phyloP scores from a whole-genome alignment of 2,888 invertebrate genomes.

The Philereme transversata region DNA sequence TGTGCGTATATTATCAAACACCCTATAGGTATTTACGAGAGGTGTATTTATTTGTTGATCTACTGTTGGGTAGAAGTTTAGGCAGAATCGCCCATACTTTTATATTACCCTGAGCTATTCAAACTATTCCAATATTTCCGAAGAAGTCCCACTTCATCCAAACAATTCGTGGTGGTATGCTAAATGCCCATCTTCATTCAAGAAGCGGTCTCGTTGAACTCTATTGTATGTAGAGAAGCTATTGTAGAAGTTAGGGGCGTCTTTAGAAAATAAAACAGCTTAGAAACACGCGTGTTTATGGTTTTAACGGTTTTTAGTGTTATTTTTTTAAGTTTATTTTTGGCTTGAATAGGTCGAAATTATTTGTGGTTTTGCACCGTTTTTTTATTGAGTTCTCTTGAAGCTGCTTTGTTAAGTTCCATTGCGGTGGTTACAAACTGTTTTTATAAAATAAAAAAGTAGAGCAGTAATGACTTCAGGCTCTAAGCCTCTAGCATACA shows the following conservation, averaged over 20 bases:
- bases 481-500: constrained; percentile 5
- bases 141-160: constrained; percentile 1
- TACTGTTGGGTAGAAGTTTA: no score
- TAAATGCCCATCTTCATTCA: constrained; percentile 26
- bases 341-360: neutral
- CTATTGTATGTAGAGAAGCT: constrained; percentile 48
- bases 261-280: constrained; percentile 19
- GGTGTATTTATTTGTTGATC: no score
- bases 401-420: no score
- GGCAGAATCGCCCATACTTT: no score
- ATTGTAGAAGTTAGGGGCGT: constrained; percentile 31
- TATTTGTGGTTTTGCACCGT: neutral
- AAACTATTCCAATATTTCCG: neutral
- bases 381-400: neutral
- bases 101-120: neutral
- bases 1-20: no score
- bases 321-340: neutral
- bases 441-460: neutral
- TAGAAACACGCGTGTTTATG: constrained; percentile 3
- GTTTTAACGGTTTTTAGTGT: constrained; percentile 5
- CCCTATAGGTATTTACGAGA: no score
- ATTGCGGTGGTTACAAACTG: neutral
- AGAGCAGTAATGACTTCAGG: neutral
- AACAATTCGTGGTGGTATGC: constrained; percentile 14
- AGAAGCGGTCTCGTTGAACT: constrained; percentile 50